These are phyloP conservation scores for Lagopus leucura DNA, from an alignment of 2,113 vertebrate genomes.

Conservation along the genomic window DNA sequence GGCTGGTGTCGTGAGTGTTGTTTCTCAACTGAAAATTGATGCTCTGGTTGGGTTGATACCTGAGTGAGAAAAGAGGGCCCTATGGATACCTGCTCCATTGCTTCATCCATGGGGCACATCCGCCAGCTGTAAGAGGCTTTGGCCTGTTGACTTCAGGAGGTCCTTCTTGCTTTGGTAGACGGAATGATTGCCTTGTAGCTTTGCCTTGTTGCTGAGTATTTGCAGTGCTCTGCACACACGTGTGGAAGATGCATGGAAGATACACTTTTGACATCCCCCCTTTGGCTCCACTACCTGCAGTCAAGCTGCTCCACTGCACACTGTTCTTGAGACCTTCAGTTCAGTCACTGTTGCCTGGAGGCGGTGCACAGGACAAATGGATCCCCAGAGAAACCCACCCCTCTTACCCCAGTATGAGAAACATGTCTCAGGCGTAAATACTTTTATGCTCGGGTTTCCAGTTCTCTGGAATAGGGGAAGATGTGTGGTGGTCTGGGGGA, in stretches of 20 bases:
- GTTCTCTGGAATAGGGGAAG: not conserved
- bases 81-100: not conserved
- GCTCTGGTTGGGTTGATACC: not conserved
- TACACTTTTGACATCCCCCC: not conserved
- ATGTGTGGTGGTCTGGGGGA: accelerated
- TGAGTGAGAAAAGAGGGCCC: not conserved
- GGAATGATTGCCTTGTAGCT: not conserved
- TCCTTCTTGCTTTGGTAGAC: not conserved
- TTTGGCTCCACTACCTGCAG: not conserved
- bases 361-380: not conserved
- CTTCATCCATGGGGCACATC: not conserved
- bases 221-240: not conserved
- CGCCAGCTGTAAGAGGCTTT: not conserved
- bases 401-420: not conserved
- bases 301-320: not conserved
- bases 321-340: not conserved
- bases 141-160: not conserved
- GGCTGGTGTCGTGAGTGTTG: not conserved
- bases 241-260: not conserved
- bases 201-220: not conserved
- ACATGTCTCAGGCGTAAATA: not conserved
- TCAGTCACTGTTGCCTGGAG: not conserved
- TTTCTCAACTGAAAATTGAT: not conserved
- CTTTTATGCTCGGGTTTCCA: not conserved
- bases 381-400: not conserved